Conservation (phyloP, 2,888 invertebrate genomes). For the Scrobipalpa atriplicella region DNA sequence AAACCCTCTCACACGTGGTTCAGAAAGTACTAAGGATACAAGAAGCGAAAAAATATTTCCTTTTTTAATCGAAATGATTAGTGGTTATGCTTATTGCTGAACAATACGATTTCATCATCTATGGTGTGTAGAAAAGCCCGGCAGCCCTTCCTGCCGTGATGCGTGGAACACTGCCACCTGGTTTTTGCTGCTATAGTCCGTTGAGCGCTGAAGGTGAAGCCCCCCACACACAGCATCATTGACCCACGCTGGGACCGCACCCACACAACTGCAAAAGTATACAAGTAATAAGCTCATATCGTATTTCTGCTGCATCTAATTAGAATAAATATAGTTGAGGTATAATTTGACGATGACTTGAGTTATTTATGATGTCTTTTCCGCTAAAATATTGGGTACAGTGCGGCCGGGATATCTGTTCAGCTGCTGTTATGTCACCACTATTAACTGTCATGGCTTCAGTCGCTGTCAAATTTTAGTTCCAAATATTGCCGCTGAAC, state of each 20-base stretch:
- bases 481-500: too few relatives aligned
- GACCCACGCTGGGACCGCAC: neutral
- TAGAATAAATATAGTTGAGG: too few relatives aligned
- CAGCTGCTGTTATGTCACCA: too few relatives aligned
- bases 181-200: constrained; percentile 31
- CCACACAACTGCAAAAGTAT: constrained; percentile 11
- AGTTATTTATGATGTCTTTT: too few relatives aligned
- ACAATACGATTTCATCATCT: constrained; percentile 38
- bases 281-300: neutral
- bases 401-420: too few relatives aligned
- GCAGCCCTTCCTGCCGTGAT: constrained; percentile 44
- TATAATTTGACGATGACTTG: too few relatives aligned
- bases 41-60: neutral
- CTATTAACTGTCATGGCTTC: too few relatives aligned
- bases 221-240: neutral
- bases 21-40: neutral
- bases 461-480: too few relatives aligned
- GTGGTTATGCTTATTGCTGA: constrained; percentile 42
- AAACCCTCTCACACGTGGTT: neutral
- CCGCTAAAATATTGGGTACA: too few relatives aligned
- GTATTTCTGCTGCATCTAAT: too few relatives aligned
- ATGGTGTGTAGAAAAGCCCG: constrained; percentile 42
- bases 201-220: constrained; percentile 24
- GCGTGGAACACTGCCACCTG: constrained; percentile 50
- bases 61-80: neutral